These are phyloP conservation scores for Lacanobia wlatinum DNA, from an alignment of 2,888 invertebrate genomes.

Conservation along the genomic window DNA sequence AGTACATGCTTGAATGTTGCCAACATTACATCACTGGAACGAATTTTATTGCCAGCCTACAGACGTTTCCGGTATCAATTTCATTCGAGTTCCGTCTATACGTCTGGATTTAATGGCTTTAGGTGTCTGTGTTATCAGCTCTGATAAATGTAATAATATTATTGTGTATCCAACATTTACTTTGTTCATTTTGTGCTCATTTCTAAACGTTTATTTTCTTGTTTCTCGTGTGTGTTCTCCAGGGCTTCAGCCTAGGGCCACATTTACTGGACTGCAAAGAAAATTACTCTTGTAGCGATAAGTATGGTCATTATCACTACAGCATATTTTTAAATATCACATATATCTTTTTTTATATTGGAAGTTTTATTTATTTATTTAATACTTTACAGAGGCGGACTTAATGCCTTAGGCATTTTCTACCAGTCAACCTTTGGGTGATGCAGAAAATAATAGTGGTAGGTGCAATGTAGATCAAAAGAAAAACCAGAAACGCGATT, in stretches of 20 bases:
- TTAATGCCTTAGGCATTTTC: too few relatives aligned
- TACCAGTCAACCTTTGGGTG: too few relatives aligned
- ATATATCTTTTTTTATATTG: slow-evolving; percentile 6
- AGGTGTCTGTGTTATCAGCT: slow-evolving; percentile 34
- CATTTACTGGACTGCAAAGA: slow-evolving; percentile 18
- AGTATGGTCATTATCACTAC: slow-evolving; percentile 8
- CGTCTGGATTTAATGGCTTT: slow-evolving; percentile 17
- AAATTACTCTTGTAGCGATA: slow-evolving; percentile 15
- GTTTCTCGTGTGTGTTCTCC: not conserved
- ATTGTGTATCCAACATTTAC: slow-evolving; percentile 16
- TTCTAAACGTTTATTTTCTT: slow-evolving; percentile 30
- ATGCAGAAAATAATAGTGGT: too few relatives aligned
- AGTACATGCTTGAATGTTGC: slow-evolving; percentile 23
- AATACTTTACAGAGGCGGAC: too few relatives aligned
- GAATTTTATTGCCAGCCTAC: slow-evolving; percentile 55
- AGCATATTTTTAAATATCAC: slow-evolving; percentile 22
- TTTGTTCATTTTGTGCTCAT: slow-evolving; percentile 25
- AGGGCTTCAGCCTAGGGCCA: slow-evolving; percentile 27
- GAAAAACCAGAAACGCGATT: too few relatives aligned
- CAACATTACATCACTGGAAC: slow-evolving; percentile 48
- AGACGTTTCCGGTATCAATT: slow-evolving; percentile 48
- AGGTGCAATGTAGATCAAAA: too few relatives aligned
- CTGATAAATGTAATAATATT: slow-evolving; percentile 32
- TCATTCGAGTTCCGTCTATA: slow-evolving; percentile 26
- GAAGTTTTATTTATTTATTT: too few relatives aligned